phyloP scores from a whole-genome alignment of 2,797 vertebrate species.

The Ctenochaetus hawaiiensis region DNA sequence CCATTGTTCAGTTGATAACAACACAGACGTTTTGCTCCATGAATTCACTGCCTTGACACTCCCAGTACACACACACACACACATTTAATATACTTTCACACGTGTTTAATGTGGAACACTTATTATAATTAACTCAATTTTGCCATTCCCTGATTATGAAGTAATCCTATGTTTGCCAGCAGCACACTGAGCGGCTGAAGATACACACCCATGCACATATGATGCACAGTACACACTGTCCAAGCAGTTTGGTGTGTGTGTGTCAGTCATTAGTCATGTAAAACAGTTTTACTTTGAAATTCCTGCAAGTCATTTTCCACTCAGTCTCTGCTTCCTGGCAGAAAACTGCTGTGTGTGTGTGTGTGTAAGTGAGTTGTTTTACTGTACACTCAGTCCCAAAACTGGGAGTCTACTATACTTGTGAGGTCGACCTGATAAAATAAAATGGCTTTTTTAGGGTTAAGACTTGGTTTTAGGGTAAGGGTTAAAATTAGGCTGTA shows the following conservation, averaged over 20 bases:
- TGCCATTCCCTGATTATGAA: constrained; percentile 5
- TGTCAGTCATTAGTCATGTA: constrained; percentile 42
- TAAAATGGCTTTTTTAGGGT: too few relatives aligned
- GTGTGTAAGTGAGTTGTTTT: constrained; percentile 2
- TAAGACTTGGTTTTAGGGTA: too few relatives aligned
- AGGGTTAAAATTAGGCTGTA: too few relatives aligned
- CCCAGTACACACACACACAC: constrained; percentile 26
- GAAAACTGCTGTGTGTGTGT: background rate
- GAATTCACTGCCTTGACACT: background rate
- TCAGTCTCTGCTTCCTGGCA: constrained; percentile 45
- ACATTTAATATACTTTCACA: constrained; percentile 5
- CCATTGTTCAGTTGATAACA: constrained; percentile 52
- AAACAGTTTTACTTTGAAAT: constrained; percentile 49
- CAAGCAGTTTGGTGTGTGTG: background rate
- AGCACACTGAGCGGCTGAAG: background rate
- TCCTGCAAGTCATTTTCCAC: constrained; percentile 54
- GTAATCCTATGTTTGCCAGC: too few relatives aligned
- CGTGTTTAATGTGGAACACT: constrained; percentile 20
- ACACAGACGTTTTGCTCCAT: constrained; percentile 17
- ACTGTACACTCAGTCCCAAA: too few relatives aligned
- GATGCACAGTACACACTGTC: background rate
- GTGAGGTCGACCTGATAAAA: too few relatives aligned
- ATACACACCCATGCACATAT: constrained; percentile 16
- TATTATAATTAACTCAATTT: background rate
- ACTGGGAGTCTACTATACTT: too few relatives aligned